Evolutionary conservation across 30 jellyfish, hydroid and myxozoan genomes (phyloP).

Genomic region (Chrysaora quinquecirrha): DNA sequence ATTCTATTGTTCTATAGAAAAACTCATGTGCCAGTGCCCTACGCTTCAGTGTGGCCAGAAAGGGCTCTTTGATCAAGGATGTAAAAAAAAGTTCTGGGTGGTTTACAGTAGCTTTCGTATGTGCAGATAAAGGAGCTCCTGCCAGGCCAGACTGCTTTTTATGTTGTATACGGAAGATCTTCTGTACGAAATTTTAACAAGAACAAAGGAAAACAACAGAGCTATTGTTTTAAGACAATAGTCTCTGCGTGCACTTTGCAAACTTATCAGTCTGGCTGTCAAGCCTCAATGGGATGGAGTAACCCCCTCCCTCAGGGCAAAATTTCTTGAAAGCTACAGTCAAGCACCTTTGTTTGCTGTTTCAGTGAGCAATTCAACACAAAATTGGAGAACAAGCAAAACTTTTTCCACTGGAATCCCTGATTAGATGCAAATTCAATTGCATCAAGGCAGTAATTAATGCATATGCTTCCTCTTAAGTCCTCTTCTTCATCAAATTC

Average conservation of each 20-base stretch:
- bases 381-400: background rate
- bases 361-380: constrained; percentile 6
- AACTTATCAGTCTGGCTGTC: too few relatives aligned
- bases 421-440: constrained; percentile 18
- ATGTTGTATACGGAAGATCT: too few relatives aligned
- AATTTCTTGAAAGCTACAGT: too few relatives aligned
- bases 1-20: background rate
- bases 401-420: constrained; percentile 56
- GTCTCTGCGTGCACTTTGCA: too few relatives aligned
- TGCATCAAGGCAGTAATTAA: constrained; percentile 36
- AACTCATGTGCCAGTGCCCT: background rate
- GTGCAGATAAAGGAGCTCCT: background rate
- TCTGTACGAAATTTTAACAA: too few relatives aligned
- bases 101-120: background rate
- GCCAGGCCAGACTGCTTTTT: too few relatives aligned
- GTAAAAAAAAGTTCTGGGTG: background rate
- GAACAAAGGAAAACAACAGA: background rate
- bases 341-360: constrained; percentile 41
- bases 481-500: constrained; percentile 39
- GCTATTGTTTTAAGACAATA: background rate
- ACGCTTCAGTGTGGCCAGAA: background rate
- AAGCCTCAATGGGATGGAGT: too few relatives aligned
- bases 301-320: too few relatives aligned
- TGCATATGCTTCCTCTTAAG: constrained; percentile 5
- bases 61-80: background rate